These are phyloP conservation scores for Protophormia terraenovae DNA, from an alignment of 2,888 invertebrate species.

Conservation along the genomic window DNA sequence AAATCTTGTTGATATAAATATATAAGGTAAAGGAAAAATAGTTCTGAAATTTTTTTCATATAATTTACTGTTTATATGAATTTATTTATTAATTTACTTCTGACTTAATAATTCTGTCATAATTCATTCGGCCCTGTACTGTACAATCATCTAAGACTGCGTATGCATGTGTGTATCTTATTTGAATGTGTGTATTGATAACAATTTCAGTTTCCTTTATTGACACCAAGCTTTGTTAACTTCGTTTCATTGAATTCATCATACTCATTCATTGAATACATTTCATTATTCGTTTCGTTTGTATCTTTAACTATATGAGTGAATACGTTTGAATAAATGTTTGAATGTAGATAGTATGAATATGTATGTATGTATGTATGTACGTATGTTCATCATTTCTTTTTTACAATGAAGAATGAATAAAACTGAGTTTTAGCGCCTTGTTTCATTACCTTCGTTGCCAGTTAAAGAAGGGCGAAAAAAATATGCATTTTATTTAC, in stretches of 20 bases:
- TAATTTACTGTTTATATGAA: no score
- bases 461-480: constrained; percentile 41
- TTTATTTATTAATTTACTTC: no score
- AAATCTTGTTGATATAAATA: no score
- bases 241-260: constrained; percentile 51
- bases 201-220: constrained; percentile 56
- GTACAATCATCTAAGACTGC: not conserved
- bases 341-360: not conserved
- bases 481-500: constrained; percentile 63
- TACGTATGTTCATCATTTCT: not conserved
- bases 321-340: not conserved
- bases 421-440: constrained; percentile 40
- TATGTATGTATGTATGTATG: not conserved
- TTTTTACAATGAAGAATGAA: constrained; percentile 11
- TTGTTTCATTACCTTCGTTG: constrained; percentile 44
- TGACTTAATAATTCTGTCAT: not conserved
- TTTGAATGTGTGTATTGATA: constrained; percentile 45
- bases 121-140: not conserved
- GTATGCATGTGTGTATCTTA: not conserved
- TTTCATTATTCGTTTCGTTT: constrained; percentile 29
- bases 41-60: not conserved
- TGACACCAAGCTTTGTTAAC: constrained; percentile 61
- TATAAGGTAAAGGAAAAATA: no score
- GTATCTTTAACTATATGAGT: not conserved
- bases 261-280: constrained; percentile 25